These are phyloP conservation scores for Thunnus albacares DNA, from an alignment of 2,797 vertebrate species.

Conservation along the genomic window DNA sequence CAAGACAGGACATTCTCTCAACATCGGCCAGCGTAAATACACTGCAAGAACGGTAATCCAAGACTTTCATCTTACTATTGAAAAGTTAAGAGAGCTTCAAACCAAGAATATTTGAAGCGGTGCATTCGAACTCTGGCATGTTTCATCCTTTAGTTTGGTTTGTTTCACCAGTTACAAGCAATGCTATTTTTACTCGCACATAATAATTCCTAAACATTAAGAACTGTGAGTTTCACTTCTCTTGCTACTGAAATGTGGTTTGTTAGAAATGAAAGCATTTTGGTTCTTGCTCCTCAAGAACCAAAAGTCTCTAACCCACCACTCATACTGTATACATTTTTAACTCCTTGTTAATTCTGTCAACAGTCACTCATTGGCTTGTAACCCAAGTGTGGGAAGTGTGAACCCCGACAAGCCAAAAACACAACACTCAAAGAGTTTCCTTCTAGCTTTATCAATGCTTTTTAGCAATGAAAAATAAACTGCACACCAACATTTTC, in stretches of 20 bases:
- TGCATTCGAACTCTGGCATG: neutral
- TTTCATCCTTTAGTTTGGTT: neutral
- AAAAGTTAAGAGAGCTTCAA: constrained; percentile 1
- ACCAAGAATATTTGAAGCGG: neutral
- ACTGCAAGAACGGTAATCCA: constrained; percentile 8
- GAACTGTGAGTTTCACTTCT: neutral
- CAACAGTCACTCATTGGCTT: neutral
- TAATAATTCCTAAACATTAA: neutral
- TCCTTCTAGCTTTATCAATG: neutral
- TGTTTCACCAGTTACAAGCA: neutral
- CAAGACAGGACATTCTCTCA: constrained; percentile 13
- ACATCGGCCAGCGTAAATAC: constrained; percentile 24
- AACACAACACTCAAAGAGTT: neutral
- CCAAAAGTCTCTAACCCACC: neutral
- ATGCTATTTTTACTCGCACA: neutral
- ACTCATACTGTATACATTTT: neutral
- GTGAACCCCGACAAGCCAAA: constrained; percentile 2
- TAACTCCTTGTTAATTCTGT: constrained; percentile 14
- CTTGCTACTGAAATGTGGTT: neutral
- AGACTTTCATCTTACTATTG: constrained; percentile 13
- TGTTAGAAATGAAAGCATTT: neutral
- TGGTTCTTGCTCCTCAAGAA: neutral
- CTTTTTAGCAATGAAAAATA: constrained; percentile 12
- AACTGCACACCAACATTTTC: constrained; percentile 13
- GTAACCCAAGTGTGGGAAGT: neutral